phyloP scores from a whole-genome alignment of 1,140 invertebrate genomes.

The Drosophila busckii region DNA sequence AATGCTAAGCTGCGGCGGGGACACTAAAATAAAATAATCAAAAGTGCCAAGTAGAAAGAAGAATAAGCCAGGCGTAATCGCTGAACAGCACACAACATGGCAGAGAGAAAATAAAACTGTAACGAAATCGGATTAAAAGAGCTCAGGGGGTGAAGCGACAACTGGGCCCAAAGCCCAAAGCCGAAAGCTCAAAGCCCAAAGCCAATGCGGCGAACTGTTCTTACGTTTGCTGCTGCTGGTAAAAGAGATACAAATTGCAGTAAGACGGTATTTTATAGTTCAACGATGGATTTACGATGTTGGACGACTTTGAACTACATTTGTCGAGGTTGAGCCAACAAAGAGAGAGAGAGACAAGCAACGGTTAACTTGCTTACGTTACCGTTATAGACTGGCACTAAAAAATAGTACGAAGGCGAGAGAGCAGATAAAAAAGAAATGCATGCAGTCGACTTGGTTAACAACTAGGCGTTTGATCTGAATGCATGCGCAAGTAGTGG shows the following conservation, averaged over 20 bases:
- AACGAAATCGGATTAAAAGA: slow-evolving; percentile 72
- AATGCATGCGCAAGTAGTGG: too few relatives aligned
- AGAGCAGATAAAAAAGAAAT: neutral
- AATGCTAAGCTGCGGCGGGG: slow-evolving; percentile 46
- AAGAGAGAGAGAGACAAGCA: slow-evolving; percentile 17
- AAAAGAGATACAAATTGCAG: slow-evolving; percentile 72
- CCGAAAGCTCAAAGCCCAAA: slow-evolving; percentile 32
- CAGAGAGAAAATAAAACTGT: slow-evolving; percentile 62
- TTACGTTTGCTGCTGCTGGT: slow-evolving; percentile 17
- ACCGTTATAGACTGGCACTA: neutral
- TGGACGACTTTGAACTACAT: slow-evolving; percentile 75
- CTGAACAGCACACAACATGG: slow-evolving; percentile 52
- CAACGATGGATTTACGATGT: slow-evolving; percentile 76
- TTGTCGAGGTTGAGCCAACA: slow-evolving; percentile 34
- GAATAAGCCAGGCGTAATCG: slow-evolving; percentile 63
- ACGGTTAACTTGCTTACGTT: slow-evolving; percentile 44
- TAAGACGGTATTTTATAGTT: slow-evolving; percentile 73
- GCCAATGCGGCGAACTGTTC: slow-evolving; percentile 27
- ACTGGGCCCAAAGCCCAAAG: slow-evolving; percentile 44
- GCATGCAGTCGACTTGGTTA: slow-evolving; percentile 43
- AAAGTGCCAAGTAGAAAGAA: slow-evolving; percentile 40
- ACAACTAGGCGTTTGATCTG: slow-evolving; percentile 25
- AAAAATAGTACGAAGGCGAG: too few relatives aligned
- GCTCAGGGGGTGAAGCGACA: slow-evolving; percentile 59
- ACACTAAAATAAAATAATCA: slow-evolving; percentile 64